These are phyloP conservation scores for Macroramphosus scolopax DNA, from an alignment of 2,797 vertebrate genomes.

Conservation along the genomic window DNA sequence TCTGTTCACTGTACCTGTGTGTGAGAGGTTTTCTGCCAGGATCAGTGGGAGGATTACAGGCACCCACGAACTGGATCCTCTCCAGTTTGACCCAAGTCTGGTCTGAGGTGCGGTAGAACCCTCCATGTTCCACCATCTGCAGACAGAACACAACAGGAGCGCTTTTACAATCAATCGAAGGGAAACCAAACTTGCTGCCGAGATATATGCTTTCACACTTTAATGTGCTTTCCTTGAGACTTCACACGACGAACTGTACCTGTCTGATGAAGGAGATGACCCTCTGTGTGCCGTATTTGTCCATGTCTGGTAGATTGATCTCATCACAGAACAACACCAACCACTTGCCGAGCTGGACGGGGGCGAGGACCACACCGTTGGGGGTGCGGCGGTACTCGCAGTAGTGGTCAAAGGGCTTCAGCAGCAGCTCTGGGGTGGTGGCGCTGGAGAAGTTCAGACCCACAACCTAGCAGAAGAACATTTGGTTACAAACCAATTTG, in stretches of 20 bases:
- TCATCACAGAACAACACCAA: slow-evolving; percentile 98
- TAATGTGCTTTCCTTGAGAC: no score
- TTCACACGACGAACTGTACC: slow-evolving; percentile 78
- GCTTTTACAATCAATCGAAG: not conserved
- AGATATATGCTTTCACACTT: not conserved
- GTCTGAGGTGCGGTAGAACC: slow-evolving; percentile 97
- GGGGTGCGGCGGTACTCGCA: slow-evolving; percentile 96
- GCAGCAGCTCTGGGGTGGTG: slow-evolving; percentile 93
- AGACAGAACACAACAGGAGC: not conserved
- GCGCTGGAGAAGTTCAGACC: slow-evolving; percentile 99
- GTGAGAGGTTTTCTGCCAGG: slow-evolving; percentile 97
- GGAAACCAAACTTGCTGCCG: not conserved
- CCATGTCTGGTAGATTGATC: slow-evolving; percentile 99
- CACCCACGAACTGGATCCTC: slow-evolving; percentile 98
- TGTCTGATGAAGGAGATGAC: slow-evolving; percentile 99
- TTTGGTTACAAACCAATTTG: not conserved
- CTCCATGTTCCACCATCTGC: slow-evolving; percentile 98
- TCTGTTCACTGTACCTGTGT: slow-evolving; percentile 80
- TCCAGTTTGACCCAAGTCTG: slow-evolving; percentile 99
- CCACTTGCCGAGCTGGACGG: slow-evolving; percentile 97
- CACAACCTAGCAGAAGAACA: slow-evolving; percentile 83
- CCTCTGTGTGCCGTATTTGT: slow-evolving; percentile 97
- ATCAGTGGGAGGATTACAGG: slow-evolving; percentile 98
- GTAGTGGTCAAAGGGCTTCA: slow-evolving; percentile 99
- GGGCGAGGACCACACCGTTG: slow-evolving; percentile 93